Evolutionary conservation across 2,888 invertebrate species (phyloP), one percentile per base, ranked within the genome.

Genomic region (Gari tellinella): DNA sequence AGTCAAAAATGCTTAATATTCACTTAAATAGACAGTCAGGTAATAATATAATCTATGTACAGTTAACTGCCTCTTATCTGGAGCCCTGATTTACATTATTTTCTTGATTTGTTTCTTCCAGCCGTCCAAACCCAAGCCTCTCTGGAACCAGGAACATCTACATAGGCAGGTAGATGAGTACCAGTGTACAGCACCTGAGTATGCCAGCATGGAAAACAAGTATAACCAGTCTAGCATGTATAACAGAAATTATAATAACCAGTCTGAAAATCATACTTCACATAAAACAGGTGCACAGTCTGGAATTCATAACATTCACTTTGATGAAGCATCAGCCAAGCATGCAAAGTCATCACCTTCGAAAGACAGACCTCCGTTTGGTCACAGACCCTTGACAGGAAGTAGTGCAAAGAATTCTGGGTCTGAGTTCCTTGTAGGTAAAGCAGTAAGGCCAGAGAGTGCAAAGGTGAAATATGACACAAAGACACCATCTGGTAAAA

Each of bases 341-440:
- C 51, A 69, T 10, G 53, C 58, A 25, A 63, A 70, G 14, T 48
- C 61, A n/a, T 45, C 70, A 14, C 49, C 48, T 7, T n/a, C 23
- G 14, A 75, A 63, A n/a, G 58, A 68, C 23, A 52, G 69, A 46
- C 69, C 72, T n/a, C 52, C 62, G 10, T 73, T 66, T 48, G 70
- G 73, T 17, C 55, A 70, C 25, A 66, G 73, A 43, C 73, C 78
- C 19, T 64, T 66, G 51, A 61, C 73, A 37, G 72, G 70, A 17
- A 17, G 31, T 38, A 68, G 25, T 43, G 45, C 57, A 40, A 74
- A 72, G 43, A 64, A 67, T 38, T 23, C 66, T 19, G 62, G 52
- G 8, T 79, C 77, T 19, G 83, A 82, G 25, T 83, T 86, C 68
- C 31, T 86, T 25, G 83, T 86, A 25, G 83, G 83, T 10, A 72